Evolutionary conservation across 1,140 invertebrate species (phyloP), one percentile per base, ranked within the genome.

Genomic region (Lamellibrachia luymesi): DNA sequence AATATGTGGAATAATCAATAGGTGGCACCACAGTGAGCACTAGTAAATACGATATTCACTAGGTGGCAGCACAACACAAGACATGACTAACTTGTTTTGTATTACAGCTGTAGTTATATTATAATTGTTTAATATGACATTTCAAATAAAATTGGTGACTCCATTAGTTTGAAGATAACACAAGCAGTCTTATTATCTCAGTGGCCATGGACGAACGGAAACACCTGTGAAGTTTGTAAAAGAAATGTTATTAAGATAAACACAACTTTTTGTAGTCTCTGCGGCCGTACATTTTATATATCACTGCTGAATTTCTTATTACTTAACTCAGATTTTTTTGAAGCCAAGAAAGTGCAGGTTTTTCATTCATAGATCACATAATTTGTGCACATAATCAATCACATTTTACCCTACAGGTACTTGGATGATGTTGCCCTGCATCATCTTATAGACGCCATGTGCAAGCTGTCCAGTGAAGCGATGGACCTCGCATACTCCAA

Each of bases 401-500:
- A 51, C 50, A 4, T 90, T 52, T 90, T 52, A 13, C 49, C 92
- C 94, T 93, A 90, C 92, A 97, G 96, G 93, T 98, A 98, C 96
- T 97, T 99, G 90, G 98, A 99, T 96, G 98, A 99, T 96, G 98
- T 98, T 2, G 98, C 98, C 4, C 96, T 99, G 0, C 98, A 99
- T 96, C 98, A 99, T 96, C 97, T 99, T 4, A 99, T 99, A 92
- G 99, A 99, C 96, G 99, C 99, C 7, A 97, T 99, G 0, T 99
- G 99, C 95, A 99, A 99, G 96, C 96, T 99, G 6, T 99, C 98
- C 2, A 98, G 98, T 94, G 99, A 99, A 96, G 98, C 99, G 49
- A 99, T 99, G 98, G 99, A 99, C 95, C 96, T 99, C 51, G 98
- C 98, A 0, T 99, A 98, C 97, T 98, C 98, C 22, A 99, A 99